These are phyloP conservation scores for Elysia chlorotica DNA, from an alignment of 1,140 invertebrate genomes.

Conservation along the genomic window DNA sequence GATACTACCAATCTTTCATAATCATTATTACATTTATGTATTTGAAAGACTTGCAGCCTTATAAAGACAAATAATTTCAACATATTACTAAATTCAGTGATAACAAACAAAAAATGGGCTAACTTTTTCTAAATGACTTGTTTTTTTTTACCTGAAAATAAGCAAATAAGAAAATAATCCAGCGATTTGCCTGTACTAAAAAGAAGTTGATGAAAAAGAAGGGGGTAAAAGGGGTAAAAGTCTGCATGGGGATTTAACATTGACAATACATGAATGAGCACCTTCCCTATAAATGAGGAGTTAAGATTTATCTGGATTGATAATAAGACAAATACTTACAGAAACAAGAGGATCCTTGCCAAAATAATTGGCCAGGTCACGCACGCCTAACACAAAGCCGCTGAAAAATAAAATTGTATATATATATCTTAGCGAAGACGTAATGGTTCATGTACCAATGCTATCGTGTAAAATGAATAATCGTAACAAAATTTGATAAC, in stretches of 20 bases:
- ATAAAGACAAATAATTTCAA: no score
- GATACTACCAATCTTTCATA: no score
- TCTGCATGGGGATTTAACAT: background rate
- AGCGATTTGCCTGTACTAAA: background rate
- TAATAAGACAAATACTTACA: constrained; percentile 42
- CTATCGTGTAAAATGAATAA: no score
- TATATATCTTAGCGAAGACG: no score
- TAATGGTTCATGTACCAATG: no score
- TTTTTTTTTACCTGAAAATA: no score
- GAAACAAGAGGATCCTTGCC: constrained; percentile 53
- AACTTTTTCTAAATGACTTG: no score
- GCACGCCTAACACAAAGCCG: constrained; percentile 55
- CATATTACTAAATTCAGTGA: no score
- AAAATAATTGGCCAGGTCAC: constrained; percentile 57
- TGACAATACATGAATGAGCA: background rate
- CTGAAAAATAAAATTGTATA: constrained; percentile 33
- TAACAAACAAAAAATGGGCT: no score
- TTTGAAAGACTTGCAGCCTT: no score
- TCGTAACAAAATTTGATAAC: no score
- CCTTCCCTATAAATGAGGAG: background rate
- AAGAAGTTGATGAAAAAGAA: background rate
- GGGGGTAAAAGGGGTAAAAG: background rate
- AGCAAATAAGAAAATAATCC: constrained; percentile 1
- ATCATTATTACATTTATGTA: no score
- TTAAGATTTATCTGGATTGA: background rate